phyloP scores from a whole-genome alignment of 2,888 invertebrate genomes.

The Drosophila anceps region DNA sequence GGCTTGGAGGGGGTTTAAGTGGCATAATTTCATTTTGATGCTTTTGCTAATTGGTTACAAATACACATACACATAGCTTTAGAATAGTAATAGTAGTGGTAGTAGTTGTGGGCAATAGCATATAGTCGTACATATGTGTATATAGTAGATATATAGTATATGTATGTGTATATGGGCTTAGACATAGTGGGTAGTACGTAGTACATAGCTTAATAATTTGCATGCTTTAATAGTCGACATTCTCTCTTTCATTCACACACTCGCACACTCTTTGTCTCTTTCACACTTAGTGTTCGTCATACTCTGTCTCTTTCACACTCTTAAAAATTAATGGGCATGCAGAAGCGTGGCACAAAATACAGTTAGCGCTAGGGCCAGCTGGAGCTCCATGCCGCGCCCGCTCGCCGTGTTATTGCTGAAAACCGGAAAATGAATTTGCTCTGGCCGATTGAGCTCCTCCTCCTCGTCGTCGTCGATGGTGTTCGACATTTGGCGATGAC shows the following conservation, averaged over 20 bases:
- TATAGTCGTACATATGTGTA: constrained; percentile 61
- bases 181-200: constrained; percentile 54
- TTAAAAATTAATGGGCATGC: constrained; percentile 59
- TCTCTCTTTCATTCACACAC: constrained; percentile 15
- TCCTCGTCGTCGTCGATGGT: constrained; percentile 84
- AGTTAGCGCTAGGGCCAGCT: constrained; percentile 42
- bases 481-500: constrained; percentile 84
- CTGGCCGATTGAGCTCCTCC: constrained; percentile 85
- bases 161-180: constrained; percentile 50
- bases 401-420: constrained; percentile 74
- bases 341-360: constrained; percentile 42
- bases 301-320: constrained; percentile 21
- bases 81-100: constrained; percentile 50
- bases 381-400: constrained; percentile 13
- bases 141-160: constrained; percentile 52
- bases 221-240: constrained; percentile 38
- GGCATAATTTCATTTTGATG: constrained; percentile 51
- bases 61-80: constrained; percentile 59
- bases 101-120: constrained; percentile 51
- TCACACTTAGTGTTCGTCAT: neutral
- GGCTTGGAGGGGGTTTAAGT: constrained; percentile 14
- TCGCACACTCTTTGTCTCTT: constrained; percentile 4
- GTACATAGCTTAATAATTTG: constrained; percentile 36
- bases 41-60: constrained; percentile 59
- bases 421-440: constrained; percentile 85